Evolutionary conservation across 2,797 vertebrate genomes (phyloP), one percentile per base, ranked within the genome.

Genomic region (Hafferia zeledoni): DNA sequence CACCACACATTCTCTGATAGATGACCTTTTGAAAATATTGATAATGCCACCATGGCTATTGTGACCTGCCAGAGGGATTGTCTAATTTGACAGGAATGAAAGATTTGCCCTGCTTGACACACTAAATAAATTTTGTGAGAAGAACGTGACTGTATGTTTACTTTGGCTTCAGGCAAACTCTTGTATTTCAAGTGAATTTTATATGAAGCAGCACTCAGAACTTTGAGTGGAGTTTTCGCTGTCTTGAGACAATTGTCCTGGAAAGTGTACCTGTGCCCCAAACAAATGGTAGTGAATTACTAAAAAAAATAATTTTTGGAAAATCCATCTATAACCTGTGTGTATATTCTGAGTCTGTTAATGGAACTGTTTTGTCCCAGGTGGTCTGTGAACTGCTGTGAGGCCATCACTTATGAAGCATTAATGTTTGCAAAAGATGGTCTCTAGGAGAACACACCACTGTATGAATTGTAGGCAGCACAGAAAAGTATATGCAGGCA

Each of bases 21-120:
- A 93, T 95, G 95, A 97, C 95, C 96, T 97, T 96, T 97, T 74
- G 93, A 95, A 94, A 95, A 92, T 93, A 97, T 93, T 95, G 95
- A 96, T 96, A 96, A 94, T 87, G 61, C 43, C 74, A 91, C 82
- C 57, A 35, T 64, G n/a, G 74, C 61, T 88, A 63, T 39, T 88
- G 90, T 89, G 88, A 83, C 91, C 91, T 84, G 87, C 89, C 91
- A 91, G 82, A 88, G 72, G 89, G 94, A 83, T 69, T 69, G 56
- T 70, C 83, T 95, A 76, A 95, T 91, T 94, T 86, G 94, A 93
- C 91, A 96, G 55, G 53, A 94, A 69, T 67, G 78, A 93, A 61
- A 96, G 78, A 96, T 95, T 96, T 93, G 46, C 72, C 76, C 71
- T 78, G 82, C 91, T n/a, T 91, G 83, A 87, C 90, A 78, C 8